phyloP scores from a whole-genome alignment of 2,797 vertebrate species.

The Phylloscopus collybita region DNA sequence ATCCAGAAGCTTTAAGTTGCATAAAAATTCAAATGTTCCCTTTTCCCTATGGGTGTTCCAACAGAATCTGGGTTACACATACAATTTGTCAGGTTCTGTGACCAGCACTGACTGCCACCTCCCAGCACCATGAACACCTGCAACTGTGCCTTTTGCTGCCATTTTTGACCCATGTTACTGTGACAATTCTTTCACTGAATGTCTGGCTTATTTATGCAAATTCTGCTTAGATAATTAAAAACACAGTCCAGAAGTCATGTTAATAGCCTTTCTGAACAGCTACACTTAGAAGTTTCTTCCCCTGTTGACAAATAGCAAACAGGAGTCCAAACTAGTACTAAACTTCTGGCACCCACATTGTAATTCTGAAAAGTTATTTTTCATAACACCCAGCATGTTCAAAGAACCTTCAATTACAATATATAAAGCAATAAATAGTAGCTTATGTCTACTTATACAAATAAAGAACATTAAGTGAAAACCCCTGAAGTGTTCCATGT shows the following conservation, averaged over 20 bases:
- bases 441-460: neutral
- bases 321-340: neutral
- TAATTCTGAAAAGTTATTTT: conserved; percentile 2
- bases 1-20: neutral
- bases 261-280: neutral
- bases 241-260: neutral
- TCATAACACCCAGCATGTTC: neutral
- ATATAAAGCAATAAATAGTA: neutral
- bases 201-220: neutral
- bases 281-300: neutral
- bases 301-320: neutral
- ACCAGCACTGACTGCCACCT: neutral
- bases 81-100: neutral
- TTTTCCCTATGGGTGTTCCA: neutral
- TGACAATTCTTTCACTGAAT: neutral
- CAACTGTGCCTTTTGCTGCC: neutral
- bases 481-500: neutral
- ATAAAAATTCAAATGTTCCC: neutral
- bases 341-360: neutral
- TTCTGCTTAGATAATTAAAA: neutral
- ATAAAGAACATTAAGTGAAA: conserved; percentile 10
- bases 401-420: neutral
- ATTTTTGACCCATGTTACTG: neutral
- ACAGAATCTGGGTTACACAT: neutral
- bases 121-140: neutral